Conservation (phyloP, 2,888 invertebrate genomes). For the Diogma glabrata region DNA sequence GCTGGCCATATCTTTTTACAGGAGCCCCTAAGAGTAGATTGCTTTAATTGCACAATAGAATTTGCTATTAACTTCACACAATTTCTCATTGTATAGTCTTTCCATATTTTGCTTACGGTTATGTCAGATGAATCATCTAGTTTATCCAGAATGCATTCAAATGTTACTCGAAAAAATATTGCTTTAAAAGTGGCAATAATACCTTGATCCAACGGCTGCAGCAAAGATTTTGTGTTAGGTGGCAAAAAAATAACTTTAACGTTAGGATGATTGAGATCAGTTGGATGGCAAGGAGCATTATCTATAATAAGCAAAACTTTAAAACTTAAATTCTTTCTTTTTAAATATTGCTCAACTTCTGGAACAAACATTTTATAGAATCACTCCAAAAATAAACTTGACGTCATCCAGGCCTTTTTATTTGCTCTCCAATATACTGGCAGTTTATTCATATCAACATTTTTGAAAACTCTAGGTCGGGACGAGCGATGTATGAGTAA, state of each 20-base stretch:
- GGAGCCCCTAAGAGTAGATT: no score
- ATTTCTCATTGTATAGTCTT: no score
- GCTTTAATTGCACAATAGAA: no score
- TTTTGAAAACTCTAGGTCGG: slow-evolving; percentile 3
- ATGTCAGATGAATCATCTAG: no score
- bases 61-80: no score
- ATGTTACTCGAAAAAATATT: background rate
- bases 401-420: slow-evolving; percentile 1
- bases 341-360: background rate
- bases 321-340: background rate
- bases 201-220: background rate
- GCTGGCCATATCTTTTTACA: no score
- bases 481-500: background rate
- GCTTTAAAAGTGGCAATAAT: background rate
- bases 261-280: slow-evolving; percentile 3
- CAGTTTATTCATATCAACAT: slow-evolving; percentile 5
- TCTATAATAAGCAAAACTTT: slow-evolving; percentile 5
- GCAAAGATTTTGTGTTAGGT: background rate
- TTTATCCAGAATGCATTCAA: background rate
- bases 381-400: background rate
- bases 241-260: background rate
- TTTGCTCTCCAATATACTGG: slow-evolving; percentile 6
- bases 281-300: slow-evolving; percentile 3
- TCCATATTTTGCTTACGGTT: no score
- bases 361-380: background rate